Percentiles rank a stretch among this genome's conserved stretches.
These are phyloP conservation scores for Hirtodrosophila duncani DNA, from an alignment of 2,888 invertebrate genomes.

Conservation along the genomic window DNA sequence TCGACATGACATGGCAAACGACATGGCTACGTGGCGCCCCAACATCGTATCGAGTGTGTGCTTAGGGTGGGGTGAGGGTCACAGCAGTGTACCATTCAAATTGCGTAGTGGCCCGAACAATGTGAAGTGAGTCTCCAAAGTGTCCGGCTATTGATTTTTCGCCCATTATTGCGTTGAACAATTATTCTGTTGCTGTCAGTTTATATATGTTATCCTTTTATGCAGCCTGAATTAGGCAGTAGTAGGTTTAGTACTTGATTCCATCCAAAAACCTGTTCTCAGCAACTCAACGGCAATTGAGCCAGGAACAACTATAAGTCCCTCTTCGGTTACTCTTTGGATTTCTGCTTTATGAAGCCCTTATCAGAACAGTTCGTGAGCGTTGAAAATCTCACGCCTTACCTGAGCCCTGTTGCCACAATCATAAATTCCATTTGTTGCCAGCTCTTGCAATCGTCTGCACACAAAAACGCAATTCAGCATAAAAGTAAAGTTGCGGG, in stretches of 20 bases:
- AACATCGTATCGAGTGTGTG: background rate
- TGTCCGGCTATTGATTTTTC: constrained; percentile 34
- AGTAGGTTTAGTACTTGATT: constrained; percentile 28
- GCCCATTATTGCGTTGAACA: constrained; percentile 22
- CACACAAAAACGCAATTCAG: constrained; percentile 56
- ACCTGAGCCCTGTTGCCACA: constrained; percentile 7
- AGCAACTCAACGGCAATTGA: no score
- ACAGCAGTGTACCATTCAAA: constrained; percentile 1
- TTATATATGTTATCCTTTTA: constrained; percentile 9
- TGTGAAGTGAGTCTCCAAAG: no score
- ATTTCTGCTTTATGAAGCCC: constrained; percentile 2
- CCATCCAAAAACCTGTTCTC: no score
- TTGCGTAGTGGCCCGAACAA: constrained; percentile 23
- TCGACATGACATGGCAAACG: constrained; percentile 35
- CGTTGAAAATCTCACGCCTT: constrained; percentile 11
- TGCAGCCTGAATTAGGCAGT: no score
- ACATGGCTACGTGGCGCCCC: constrained; percentile 3
- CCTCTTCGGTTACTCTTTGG: no score
- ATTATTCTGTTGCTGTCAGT: constrained; percentile 15
- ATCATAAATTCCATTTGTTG: constrained; percentile 58
- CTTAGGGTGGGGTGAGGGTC: background rate
- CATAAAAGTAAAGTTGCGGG: constrained; percentile 10
- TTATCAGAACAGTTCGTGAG: constrained; percentile 21
- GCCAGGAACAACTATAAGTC: no score
- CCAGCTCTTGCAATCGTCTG: constrained; percentile 52